These are phyloP conservation scores for Episyrphus balteatus DNA, from an alignment of 1,140 invertebrate species.

Conservation along the genomic window DNA sequence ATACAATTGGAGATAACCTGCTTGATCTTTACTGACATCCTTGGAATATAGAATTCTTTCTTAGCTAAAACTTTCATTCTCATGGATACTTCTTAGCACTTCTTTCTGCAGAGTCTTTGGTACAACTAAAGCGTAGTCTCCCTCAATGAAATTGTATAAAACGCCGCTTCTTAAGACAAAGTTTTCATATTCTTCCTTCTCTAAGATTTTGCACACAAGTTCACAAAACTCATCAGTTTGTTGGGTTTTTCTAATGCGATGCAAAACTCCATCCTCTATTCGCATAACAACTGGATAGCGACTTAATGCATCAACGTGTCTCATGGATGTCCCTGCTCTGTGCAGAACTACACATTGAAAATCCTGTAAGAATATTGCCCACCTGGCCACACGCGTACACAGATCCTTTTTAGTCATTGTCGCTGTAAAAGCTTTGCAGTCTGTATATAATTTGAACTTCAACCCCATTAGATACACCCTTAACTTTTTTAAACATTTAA, in stretches of 20 bases:
- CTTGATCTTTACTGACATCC: slow-evolving; percentile 24
- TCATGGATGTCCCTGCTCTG: slow-evolving; percentile 13
- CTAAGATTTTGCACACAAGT: background rate
- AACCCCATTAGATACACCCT: background rate
- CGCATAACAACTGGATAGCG: slow-evolving; percentile 8
- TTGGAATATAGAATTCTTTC: slow-evolving; percentile 33
- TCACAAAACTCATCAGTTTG: slow-evolving; percentile 5
- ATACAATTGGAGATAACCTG: slow-evolving; percentile 25
- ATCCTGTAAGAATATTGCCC: slow-evolving; percentile 15
- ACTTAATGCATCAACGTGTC: slow-evolving; percentile 25
- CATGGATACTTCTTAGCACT: slow-evolving; percentile 23
- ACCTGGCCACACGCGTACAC: slow-evolving; percentile 15
- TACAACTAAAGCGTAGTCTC: slow-evolving; percentile 17
- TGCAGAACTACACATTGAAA: slow-evolving; percentile 15
- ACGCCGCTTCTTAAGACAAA: slow-evolving; percentile 14
- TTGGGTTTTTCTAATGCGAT: slow-evolving; percentile 7
- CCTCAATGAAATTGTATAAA: slow-evolving; percentile 15
- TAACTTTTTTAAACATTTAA: background rate
- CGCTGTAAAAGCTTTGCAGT: slow-evolving; percentile 1
- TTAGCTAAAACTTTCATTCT: slow-evolving; percentile 27
- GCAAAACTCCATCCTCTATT: background rate
- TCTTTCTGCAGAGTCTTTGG: slow-evolving; percentile 20
- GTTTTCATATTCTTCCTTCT: background rate
- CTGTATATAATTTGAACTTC: background rate
- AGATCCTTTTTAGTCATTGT: slow-evolving; percentile 12